A percentile compares a stretch with the other conserved stretches of the same genome.
Conservation (phyloP, 30 jellyfish, hydroid and myxozoan genomes). For the Nemopilema nomurai region DNA sequence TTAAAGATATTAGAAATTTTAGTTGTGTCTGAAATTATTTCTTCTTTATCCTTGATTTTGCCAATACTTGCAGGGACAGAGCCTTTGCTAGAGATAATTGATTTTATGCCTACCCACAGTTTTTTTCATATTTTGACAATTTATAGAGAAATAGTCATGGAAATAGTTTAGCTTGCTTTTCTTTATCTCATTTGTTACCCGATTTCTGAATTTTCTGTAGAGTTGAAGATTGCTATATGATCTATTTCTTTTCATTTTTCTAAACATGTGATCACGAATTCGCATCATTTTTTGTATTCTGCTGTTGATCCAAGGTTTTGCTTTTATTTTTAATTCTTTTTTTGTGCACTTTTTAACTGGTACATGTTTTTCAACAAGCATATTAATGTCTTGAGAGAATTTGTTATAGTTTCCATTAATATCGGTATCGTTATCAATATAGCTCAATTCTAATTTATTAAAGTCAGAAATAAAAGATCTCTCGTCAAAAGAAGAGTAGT, state of each 20-base stretch:
- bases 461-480: conserved; percentile 38
- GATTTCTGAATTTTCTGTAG: conserved; percentile 15
- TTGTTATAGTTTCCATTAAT: conserved; percentile 26
- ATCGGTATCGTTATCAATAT: conserved; percentile 34
- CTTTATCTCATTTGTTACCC: conserved; percentile 1
- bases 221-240: background rate
- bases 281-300: conserved; percentile 11
- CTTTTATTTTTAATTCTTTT: conserved; percentile 37
- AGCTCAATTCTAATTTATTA: conserved; percentile 10
- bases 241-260: background rate
- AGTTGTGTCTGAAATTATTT: conserved; percentile 2
- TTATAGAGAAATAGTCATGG: background rate
- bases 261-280: background rate
- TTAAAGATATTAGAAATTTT: background rate
- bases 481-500: conserved; percentile 33
- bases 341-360: conserved; percentile 37
- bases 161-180: background rate
- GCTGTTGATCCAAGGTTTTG: conserved; percentile 30
- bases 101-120: background rate
- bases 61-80: background rate
- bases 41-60: background rate
- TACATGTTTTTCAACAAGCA: conserved; percentile 34
- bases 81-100: background rate
- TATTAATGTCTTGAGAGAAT: conserved; percentile 24
- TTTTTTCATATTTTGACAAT: background rate